These are phyloP conservation scores for Diachrysia chrysitis DNA, from an alignment of 2,888 invertebrate genomes.

Conservation along the genomic window DNA sequence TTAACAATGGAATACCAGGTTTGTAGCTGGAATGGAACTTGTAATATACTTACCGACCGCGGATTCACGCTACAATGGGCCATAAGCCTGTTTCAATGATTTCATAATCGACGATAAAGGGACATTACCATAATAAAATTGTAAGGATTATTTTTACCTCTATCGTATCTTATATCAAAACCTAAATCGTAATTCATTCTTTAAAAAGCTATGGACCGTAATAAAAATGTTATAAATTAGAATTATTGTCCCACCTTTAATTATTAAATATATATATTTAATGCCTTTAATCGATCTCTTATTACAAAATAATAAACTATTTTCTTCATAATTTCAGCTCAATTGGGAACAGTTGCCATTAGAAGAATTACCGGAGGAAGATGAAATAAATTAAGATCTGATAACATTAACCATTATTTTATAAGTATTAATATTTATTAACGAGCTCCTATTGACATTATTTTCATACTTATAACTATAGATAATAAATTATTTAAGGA, in stretches of 20 bases:
- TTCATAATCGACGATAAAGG: no score
- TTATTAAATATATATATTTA: no score
- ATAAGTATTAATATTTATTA: slow-evolving; percentile 9
- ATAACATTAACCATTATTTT: slow-evolving; percentile 19
- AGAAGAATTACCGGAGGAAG: slow-evolving; percentile 72
- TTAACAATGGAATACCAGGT: not conserved
- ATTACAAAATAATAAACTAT: no score
- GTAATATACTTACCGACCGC: not conserved
- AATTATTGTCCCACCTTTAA: no score
- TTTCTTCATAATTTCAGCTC: slow-evolving; percentile 69
- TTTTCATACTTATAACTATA: slow-evolving; percentile 17
- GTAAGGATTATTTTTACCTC: no score
- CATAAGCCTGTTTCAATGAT: not conserved
- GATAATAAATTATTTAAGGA: not conserved
- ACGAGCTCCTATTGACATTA: slow-evolving; percentile 43
- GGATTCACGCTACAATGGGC: not conserved
- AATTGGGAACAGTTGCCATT: slow-evolving; percentile 74
- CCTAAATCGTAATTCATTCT: no score
- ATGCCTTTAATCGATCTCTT: no score
- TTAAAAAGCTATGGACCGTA: no score
- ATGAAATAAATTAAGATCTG: slow-evolving; percentile 66
- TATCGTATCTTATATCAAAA: no score
- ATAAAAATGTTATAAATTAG: no score
- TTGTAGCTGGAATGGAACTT: not conserved
- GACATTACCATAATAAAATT: no score